Conservation (phyloP, 2,888 invertebrate genomes). For the Rhabditophanes sp. region DNA sequence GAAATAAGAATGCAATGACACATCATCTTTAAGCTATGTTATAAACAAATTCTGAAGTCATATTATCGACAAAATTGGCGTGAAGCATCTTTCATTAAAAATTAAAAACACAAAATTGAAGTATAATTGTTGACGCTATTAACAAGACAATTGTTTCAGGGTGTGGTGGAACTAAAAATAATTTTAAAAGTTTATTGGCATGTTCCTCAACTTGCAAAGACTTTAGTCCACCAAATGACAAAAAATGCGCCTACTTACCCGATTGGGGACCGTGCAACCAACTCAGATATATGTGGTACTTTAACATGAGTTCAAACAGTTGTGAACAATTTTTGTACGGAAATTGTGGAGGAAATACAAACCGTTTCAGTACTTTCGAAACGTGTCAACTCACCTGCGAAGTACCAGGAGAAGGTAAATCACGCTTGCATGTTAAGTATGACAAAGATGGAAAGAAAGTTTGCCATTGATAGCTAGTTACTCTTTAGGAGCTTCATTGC, state of each 20-base stretch:
- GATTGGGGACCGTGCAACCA: constrained; percentile 38
- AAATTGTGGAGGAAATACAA: constrained; percentile 32
- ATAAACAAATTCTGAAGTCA: no score
- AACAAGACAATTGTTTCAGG: neutral
- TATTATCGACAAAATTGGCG: no score
- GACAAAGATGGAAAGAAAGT: neutral
- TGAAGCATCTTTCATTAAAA: no score
- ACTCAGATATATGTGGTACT: constrained; percentile 36
- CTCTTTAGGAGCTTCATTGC: no score
- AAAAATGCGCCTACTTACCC: constrained; percentile 28
- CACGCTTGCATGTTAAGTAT: no score
- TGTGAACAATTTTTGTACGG: constrained; percentile 40
- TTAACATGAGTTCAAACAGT: constrained; percentile 27
- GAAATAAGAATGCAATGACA: no score
- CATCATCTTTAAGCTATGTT: no score
- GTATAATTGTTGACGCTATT: constrained; percentile 1
- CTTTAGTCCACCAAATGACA: no score
- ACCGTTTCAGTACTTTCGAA: constrained; percentile 31
- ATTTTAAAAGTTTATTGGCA: neutral
- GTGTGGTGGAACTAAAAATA: neutral
- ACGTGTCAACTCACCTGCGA: constrained; percentile 33
- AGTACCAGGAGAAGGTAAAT: constrained; percentile 22
- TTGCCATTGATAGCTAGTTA: no score
- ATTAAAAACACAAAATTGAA: neutral
- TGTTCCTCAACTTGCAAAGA: neutral